Evolutionary conservation across 2,888 invertebrate species (phyloP).

Genomic region (Phlogophora meticulosa): DNA sequence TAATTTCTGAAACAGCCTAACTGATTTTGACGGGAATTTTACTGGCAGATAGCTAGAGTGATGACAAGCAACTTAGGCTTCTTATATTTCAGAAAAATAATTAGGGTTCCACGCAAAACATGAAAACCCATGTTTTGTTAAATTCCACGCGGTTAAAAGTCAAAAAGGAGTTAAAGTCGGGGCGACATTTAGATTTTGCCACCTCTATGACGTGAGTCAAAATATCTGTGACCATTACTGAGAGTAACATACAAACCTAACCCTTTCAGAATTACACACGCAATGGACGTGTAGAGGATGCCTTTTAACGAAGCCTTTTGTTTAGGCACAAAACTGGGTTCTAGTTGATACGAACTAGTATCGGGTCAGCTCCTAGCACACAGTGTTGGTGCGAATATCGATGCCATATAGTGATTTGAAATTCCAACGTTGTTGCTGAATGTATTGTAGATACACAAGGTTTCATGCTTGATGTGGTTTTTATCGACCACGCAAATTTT

Average conservation of each 20-base stretch:
- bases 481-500: background rate
- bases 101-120: too few relatives aligned
- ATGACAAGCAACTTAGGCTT: too few relatives aligned
- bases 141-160: too few relatives aligned
- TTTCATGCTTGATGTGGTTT: background rate
- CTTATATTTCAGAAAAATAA: too few relatives aligned
- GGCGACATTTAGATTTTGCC: too few relatives aligned
- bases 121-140: too few relatives aligned
- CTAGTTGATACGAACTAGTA: conserved; percentile 13
- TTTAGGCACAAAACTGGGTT: conserved; percentile 36
- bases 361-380: conserved; percentile 9
- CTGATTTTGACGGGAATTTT: too few relatives aligned
- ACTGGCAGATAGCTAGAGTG: too few relatives aligned
- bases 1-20: too few relatives aligned
- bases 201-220: background rate
- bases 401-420: conserved; percentile 21
- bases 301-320: conserved; percentile 46
- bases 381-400: conserved; percentile 12
- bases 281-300: conserved; percentile 15
- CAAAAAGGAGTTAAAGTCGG: too few relatives aligned
- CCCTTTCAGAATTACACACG: conserved; percentile 28
- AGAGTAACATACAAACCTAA: conserved; percentile 19
- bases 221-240: conserved; percentile 21
- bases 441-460: background rate
- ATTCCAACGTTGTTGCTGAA: conserved; percentile 5